These are phyloP conservation scores for Artemia sinica DNA, from an alignment of 2,888 invertebrate genomes.

Conservation along the genomic window DNA sequence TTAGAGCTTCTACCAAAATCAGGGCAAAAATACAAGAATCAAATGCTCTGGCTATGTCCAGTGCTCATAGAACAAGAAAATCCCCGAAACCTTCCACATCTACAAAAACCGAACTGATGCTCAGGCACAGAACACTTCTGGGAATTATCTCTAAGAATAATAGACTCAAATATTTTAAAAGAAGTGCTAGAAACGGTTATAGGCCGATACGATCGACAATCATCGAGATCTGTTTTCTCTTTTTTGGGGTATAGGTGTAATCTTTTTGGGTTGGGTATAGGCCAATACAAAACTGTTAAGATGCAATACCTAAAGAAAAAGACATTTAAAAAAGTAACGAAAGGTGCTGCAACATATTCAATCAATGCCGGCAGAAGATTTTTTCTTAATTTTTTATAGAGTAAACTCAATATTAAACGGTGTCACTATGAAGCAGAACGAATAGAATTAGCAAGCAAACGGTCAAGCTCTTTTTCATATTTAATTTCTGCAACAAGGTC, in stretches of 20 bases:
- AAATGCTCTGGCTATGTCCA: no score
- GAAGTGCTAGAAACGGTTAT: neutral
- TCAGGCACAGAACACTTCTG: neutral
- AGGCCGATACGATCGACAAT: conserved; percentile 9
- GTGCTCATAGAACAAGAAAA: conserved; percentile 1
- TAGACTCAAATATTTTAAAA: neutral
- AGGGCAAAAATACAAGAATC: no score
- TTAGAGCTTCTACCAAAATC: no score
- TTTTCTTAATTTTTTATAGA: no score
- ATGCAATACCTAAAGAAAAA: neutral
- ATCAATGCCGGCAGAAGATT: no score
- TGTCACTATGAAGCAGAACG: no score
- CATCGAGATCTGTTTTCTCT: neutral
- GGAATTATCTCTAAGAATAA: neutral
- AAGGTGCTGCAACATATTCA: neutral
- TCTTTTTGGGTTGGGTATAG: no score
- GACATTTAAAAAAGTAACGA: neutral
- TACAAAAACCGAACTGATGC: neutral
- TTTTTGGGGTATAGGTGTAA: neutral
- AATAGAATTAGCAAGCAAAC: no score
- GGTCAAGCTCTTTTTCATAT: no score
- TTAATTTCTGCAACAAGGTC: no score
- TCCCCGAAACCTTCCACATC: neutral
- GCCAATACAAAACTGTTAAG: neutral
- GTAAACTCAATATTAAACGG: no score